Percentiles rank a stretch among this genome's conserved stretches.
Evolutionary conservation across 2,113 vertebrate species (phyloP).

Genomic region (Takifugu bimaculatus): DNA sequence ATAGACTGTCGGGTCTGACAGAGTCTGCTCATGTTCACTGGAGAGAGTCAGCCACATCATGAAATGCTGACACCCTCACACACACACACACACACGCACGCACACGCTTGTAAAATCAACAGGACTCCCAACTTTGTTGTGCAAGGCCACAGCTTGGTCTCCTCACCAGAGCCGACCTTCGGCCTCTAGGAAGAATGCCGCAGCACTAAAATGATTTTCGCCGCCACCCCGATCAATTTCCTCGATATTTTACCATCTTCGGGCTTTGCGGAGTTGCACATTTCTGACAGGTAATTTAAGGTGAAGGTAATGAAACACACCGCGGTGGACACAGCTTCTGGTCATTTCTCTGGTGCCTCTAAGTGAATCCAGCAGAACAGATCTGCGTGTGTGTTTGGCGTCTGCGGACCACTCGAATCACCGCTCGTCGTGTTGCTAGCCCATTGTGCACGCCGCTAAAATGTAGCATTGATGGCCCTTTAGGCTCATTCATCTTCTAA

Average conservation of each 20-base stretch:
- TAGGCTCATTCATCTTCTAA: slow-evolving; percentile 33
- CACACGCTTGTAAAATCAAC: slow-evolving; percentile 11
- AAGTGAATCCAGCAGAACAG: background rate
- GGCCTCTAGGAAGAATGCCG: too few species aligned
- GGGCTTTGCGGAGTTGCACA: background rate
- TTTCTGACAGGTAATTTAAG: slow-evolving; percentile 22
- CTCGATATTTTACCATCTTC: slow-evolving; percentile 11
- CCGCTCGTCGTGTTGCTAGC: slow-evolving; percentile 5
- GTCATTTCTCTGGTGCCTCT: background rate
- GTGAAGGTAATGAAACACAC: background rate
- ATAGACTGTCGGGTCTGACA: slow-evolving; percentile 68
- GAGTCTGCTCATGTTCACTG: slow-evolving; percentile 61
- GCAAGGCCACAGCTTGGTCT: too few species aligned
- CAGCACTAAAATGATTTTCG: background rate
- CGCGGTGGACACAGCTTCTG: background rate
- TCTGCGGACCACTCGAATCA: background rate
- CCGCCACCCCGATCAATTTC: background rate
- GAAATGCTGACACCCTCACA: slow-evolving; percentile 39
- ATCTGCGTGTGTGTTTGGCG: background rate
- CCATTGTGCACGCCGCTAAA: slow-evolving; percentile 16
- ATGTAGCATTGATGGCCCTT: slow-evolving; percentile 30
- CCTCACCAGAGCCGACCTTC: too few species aligned
- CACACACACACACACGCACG: slow-evolving; percentile 13
- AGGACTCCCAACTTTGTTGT: background rate
- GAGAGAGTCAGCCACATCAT: slow-evolving; percentile 53